These are phyloP conservation scores for Atherinosoma microstoma DNA, from an alignment of 2,797 vertebrate species.

Conservation along the genomic window DNA sequence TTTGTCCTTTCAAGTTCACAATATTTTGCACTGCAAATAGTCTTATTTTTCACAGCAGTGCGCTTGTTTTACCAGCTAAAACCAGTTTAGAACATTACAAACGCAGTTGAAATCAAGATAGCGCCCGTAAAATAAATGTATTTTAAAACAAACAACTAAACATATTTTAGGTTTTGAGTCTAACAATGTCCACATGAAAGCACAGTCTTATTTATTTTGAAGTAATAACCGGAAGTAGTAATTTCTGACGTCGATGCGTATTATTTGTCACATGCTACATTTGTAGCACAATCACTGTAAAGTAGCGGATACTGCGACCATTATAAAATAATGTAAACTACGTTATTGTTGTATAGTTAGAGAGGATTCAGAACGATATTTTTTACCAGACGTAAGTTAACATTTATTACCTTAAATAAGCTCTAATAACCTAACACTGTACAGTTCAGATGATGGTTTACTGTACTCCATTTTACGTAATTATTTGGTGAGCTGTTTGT, in stretches of 20 bases:
- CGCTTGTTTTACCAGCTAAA: background rate
- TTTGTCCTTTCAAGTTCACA: background rate
- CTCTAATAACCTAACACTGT: background rate
- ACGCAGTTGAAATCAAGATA: background rate
- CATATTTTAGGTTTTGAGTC: too few relatives aligned
- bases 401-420: background rate
- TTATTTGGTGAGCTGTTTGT: background rate
- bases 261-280: background rate
- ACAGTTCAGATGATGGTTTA: background rate
- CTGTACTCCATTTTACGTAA: background rate
- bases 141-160: background rate
- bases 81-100: background rate
- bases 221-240: background rate
- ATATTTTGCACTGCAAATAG: fast-evolving
- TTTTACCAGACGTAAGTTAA: constrained; percentile 23
- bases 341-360: background rate
- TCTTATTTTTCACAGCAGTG: background rate
- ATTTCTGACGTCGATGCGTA: too few relatives aligned
- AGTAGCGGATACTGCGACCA: background rate
- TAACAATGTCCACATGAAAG: too few relatives aligned
- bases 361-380: background rate
- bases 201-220: background rate
- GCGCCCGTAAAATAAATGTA: too few relatives aligned
- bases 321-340: background rate
- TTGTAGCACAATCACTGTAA: background rate